phyloP scores from a whole-genome alignment of 2,888 invertebrate species.

The Phania funesta region DNA sequence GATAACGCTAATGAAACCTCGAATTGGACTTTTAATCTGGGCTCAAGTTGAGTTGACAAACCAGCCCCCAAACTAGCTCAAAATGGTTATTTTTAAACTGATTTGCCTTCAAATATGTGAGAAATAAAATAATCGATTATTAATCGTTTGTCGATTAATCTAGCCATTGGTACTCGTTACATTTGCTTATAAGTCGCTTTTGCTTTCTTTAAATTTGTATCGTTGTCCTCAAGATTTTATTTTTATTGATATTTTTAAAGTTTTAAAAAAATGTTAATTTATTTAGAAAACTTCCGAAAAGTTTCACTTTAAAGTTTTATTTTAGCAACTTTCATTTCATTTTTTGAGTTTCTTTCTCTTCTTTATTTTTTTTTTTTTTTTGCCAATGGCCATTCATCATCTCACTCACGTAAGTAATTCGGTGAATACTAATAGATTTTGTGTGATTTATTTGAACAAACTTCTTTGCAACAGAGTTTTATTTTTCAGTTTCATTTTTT shows the following conservation, averaged over 20 bases:
- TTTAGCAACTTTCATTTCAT: conserved; percentile 1
- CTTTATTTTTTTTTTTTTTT: not conserved
- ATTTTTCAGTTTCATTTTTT: not conserved
- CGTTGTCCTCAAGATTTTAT: too few relatives aligned
- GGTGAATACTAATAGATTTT: conserved; percentile 59
- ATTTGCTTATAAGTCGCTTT: too few relatives aligned
- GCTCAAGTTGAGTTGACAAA: too few relatives aligned
- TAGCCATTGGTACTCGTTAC: too few relatives aligned
- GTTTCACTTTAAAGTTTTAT: conserved; percentile 37
- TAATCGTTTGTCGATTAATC: too few relatives aligned
- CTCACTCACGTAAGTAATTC: conserved; percentile 30
- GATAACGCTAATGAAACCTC: too few relatives aligned
- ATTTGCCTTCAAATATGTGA: too few relatives aligned
- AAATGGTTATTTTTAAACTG: too few relatives aligned
- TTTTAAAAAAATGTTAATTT: not conserved
- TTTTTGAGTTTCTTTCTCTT: conserved; percentile 13
- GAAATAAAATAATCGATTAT: too few relatives aligned
- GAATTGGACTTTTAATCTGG: too few relatives aligned
- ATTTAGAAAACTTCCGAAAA: conserved; percentile 9
- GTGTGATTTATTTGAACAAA: conserved; percentile 49
- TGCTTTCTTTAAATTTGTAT: too few relatives aligned
- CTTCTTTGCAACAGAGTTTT: conserved; percentile 16
- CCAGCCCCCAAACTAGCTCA: too few relatives aligned
- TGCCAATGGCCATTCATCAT: not conserved
- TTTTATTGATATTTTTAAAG: not conserved